Evolutionary conservation across 92 coral and sea anemone species (phyloP), one percentile per base, ranked within the genome.

Genomic region (Meandrina meandrites): DNA sequence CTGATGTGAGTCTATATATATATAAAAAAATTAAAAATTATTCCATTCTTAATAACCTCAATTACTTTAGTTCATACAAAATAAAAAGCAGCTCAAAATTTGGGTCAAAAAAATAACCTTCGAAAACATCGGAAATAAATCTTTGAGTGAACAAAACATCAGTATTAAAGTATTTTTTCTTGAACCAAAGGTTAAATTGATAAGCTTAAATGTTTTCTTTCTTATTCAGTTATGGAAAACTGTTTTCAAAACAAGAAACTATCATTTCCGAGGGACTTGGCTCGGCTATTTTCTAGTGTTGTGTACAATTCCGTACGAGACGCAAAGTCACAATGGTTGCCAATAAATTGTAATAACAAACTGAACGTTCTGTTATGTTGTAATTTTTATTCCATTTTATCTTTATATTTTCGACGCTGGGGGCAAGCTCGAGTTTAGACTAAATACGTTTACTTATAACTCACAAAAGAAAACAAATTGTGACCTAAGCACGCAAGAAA

Each of bases 221-320:
- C 27, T 73, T 73, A 10, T 73, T 22, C 48, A 13, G 14, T 10
- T 36, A 30, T 40, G 78, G 18, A 73, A 73, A 73, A 35, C 51
- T 73, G 51, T 17, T 73, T 37, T 73, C 78, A 73, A 73, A 73
- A 73, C 51, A 73, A 73, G 48, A 35, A 21, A 73, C 27, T 72
- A 9, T 5, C 9, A 6, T 72, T 32, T 72, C 35, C 35, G 35
- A 68, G 36, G 17, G 17, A 11, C 35, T 68, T 68, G 73, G 35
- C 17, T 6, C 8, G 1, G 60, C 45, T 58, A 1, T 60, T 60
- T 56, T 56, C 22, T 21, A 60, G n/a, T 5, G 69, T 62, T 62
- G 69, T 19, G 27, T 19, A 57, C 18, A 62, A 11, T 62, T 57
- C 64, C 18, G 64, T 19, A 17, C 64, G 4, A 17, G 64, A 19